Evolutionary conservation across 2,888 invertebrate species (phyloP).

Genomic region (Cataglyphis altisquamis): DNA sequence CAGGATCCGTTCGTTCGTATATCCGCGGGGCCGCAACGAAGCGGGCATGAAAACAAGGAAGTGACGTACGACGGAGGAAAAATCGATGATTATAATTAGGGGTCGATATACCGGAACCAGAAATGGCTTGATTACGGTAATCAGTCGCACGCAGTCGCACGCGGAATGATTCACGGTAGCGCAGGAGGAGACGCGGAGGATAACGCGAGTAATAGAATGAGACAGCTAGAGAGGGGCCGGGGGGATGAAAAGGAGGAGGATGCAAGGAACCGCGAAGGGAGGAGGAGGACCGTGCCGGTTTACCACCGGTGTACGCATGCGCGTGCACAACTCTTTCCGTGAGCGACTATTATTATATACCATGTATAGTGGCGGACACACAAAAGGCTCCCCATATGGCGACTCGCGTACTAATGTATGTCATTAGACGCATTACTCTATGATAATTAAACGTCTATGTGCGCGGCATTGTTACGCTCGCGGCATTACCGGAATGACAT

Average conservation of each 20-base stretch:
- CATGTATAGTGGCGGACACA: slow-evolving; percentile 77
- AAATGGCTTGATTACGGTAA: slow-evolving; percentile 85
- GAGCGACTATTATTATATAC: slow-evolving; percentile 84
- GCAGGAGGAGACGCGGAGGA: slow-evolving; percentile 58
- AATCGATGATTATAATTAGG: slow-evolving; percentile 86
- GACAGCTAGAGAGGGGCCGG: slow-evolving; percentile 43
- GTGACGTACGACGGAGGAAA: slow-evolving; percentile 80
- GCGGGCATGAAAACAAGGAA: slow-evolving; percentile 81
- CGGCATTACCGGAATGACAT: slow-evolving; percentile 85
- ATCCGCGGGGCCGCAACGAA: slow-evolving; percentile 65
- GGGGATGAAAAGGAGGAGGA: slow-evolving; percentile 59
- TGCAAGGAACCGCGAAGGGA: slow-evolving; percentile 74
- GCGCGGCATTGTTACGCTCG: slow-evolving; percentile 85
- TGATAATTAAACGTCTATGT: slow-evolving; percentile 86
- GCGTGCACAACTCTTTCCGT: slow-evolving; percentile 85
- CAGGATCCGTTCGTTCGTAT: slow-evolving; percentile 59
- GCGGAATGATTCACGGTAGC: slow-evolving; percentile 79
- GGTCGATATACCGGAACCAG: slow-evolving; percentile 84
- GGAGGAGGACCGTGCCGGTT: slow-evolving; percentile 69
- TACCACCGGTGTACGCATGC: slow-evolving; percentile 76
- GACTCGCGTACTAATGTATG: slow-evolving; percentile 85
- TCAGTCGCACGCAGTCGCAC: slow-evolving; percentile 82
- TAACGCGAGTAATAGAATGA: slow-evolving; percentile 23
- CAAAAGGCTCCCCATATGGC: slow-evolving; percentile 86
- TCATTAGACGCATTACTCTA: slow-evolving; percentile 86